phyloP scores from a whole-genome alignment of 2,888 invertebrate genomes.

The Pheosia gnoma region DNA sequence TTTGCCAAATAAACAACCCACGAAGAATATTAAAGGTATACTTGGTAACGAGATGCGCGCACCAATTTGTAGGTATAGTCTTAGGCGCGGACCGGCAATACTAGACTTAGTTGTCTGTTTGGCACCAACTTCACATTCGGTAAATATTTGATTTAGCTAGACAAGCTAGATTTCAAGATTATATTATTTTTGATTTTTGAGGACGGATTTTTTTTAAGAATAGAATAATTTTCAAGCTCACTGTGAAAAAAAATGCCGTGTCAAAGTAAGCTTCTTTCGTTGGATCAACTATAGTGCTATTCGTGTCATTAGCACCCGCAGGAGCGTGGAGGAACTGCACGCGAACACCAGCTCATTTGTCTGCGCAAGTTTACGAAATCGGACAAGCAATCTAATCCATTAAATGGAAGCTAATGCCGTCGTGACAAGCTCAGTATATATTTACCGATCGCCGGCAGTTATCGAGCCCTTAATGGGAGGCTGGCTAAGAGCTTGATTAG shows the following conservation, averaged over 20 bases:
- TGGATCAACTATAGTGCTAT: background rate
- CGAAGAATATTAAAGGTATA: too few species aligned
- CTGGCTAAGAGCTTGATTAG: constrained; percentile 62
- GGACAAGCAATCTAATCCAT: constrained; percentile 64
- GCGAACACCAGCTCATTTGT: background rate
- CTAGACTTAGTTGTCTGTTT: too few species aligned
- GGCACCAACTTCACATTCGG: too few species aligned
- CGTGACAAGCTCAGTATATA: constrained; percentile 65
- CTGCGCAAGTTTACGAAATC: constrained; percentile 35
- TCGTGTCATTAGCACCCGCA: background rate
- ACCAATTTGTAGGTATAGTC: too few species aligned
- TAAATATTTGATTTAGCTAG: too few species aligned
- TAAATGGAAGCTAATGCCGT: constrained; percentile 74
- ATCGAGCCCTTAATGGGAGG: constrained; percentile 72
- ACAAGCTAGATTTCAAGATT: too few species aligned
- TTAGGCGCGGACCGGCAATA: too few species aligned
- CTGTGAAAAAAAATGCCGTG: background rate
- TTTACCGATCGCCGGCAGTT: constrained; percentile 47
- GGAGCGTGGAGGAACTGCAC: background rate
- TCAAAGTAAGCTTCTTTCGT: background rate
- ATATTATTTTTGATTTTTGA: too few species aligned
- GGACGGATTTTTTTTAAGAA: too few species aligned
- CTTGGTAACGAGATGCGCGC: too few species aligned
- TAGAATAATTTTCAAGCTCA: too few species aligned
- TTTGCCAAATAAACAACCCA: too few species aligned